Base-by-base conservation (phyloP, 1,140 invertebrate genomes). In the Cydia splendana region DNA sequence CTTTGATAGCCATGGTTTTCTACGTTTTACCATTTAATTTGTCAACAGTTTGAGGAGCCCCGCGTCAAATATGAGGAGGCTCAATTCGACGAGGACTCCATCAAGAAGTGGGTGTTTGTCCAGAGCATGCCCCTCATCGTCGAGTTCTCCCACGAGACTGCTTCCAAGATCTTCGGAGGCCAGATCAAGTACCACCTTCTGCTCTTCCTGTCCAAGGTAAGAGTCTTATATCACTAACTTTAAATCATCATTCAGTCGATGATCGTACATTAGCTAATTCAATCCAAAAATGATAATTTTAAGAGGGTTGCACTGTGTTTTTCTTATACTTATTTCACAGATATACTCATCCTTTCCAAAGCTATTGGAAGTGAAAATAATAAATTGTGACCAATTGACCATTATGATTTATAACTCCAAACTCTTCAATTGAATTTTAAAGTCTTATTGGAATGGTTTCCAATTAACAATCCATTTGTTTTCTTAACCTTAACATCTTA, bases 121-220 rank as follows among this genome's bases (percentile, higher is more conserved):
- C 96, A 99, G 87, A 96, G 97, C 77, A 94, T 99, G 85, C 99
- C 99, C 73, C 93, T 99, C 67, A 96, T 99, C 83, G 97, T 99
- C 75, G 99, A 99, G 92, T 99, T 99, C 94, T 99, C 98, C 81
- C 98, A 99, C 84, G 97, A 99, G 91, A 99, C 98, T 45, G 99
- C 98, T 5, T 92, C 94, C 77, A 99, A 99, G 93, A 99, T 99
- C 90, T 99, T 99, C 91, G 98, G 98, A 82, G 99, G 99, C 81
- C 97, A 99, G 76, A 97, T 99, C 90, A 99, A 99, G 94, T 97
- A 96, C 81, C 99, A 99, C 91, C 95, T 99, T 77, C 95, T 99
- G 69, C 89, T 99, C 74, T 99, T 99, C 95, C 94, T 99, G 67
- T 98, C 97, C 86, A 98, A 99, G 94, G 93, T 93, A 82, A 88